Evolutionary conservation across 2,888 invertebrate species (phyloP), one percentile per base, ranked within the genome.

Genomic region (Drosophila meridiana): DNA sequence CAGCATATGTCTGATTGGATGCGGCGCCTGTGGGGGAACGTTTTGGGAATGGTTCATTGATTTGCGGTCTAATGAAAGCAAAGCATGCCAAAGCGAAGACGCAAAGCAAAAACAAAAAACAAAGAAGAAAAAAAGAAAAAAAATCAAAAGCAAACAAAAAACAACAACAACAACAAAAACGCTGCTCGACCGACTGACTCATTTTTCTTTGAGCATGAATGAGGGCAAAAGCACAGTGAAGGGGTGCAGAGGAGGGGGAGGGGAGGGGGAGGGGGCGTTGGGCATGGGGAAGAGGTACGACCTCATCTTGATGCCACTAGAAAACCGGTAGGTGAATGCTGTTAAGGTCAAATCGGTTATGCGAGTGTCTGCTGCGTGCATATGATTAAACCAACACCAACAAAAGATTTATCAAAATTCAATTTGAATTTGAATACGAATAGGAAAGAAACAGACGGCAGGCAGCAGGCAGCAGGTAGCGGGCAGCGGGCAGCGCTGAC

Each of bases 311-410:
- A 65, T 60, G 76, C 59, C 82, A 77, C 73, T 80, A 73, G 87
- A 83, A 85, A 87, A 87, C 87, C 90, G 88, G 87, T 85, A 90
- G 87, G 67, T 57, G 62, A 83, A 76, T 69, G 77, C 85, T 80
- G 78, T 77, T 87, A 90, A 87, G 87, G 87, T 90, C 90, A 87
- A 82, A 89, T 78, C 71, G 71, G 83, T 89, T 82, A 85, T 87
- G 77, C 70, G 62, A 45, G 43, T 57, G 43, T 40, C 57, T 30
- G 38, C 53, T 55, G 45, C 45, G 74, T 78, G 79, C 79, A 79
- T 77, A 79, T 70, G 64, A 70, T 79, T 79, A 75, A 64, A 52
- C 28, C 60, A 57, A 45, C 11, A 52, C 32, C 20, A 55, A 38
- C 14, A 55, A 34, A 40, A 55, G 68, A 78, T 78, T 80, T 78